Evolutionary conservation across 2,888 invertebrate genomes (phyloP).

Genomic region (Drosophila lutescens): DNA sequence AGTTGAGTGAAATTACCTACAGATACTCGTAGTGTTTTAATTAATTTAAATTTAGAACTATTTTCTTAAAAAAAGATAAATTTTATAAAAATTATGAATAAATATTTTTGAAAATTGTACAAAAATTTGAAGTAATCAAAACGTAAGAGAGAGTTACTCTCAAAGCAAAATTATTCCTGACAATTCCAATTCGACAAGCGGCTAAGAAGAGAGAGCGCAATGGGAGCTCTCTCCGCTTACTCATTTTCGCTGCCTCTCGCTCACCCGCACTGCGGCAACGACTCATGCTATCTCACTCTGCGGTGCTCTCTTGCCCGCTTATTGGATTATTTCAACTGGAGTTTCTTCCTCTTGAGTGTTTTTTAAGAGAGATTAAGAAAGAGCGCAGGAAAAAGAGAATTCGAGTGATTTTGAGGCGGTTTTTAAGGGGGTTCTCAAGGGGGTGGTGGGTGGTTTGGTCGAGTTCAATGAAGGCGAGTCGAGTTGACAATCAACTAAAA

Average conservation of each 20-base stretch:
- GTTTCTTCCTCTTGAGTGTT: slow-evolving; percentile 26
- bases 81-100: too few species aligned
- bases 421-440: background rate
- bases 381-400: background rate
- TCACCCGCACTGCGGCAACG: background rate
- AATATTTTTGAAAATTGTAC: too few species aligned
- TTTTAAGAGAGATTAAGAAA: background rate
- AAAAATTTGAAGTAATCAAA: too few species aligned
- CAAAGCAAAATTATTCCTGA: background rate
- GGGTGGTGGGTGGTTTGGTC: background rate
- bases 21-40: too few species aligned
- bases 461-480: slow-evolving; percentile 29
- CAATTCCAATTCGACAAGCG: background rate
- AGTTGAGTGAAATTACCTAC: too few species aligned
- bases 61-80: too few species aligned
- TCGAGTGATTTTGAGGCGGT: slow-evolving; percentile 3
- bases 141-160: too few species aligned
- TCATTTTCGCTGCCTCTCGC: background rate
- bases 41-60: too few species aligned
- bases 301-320: slow-evolving; percentile 24
- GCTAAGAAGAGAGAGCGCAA: background rate
- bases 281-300: slow-evolving; percentile 3
- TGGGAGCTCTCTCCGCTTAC: background rate
- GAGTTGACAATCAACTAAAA: slow-evolving; percentile 47
- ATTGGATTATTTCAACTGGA: slow-evolving; percentile 63